Evolutionary conservation across 1,140 invertebrate genomes (phyloP), one percentile per base, ranked within the genome.

Genomic region (Prorops nasuta): DNA sequence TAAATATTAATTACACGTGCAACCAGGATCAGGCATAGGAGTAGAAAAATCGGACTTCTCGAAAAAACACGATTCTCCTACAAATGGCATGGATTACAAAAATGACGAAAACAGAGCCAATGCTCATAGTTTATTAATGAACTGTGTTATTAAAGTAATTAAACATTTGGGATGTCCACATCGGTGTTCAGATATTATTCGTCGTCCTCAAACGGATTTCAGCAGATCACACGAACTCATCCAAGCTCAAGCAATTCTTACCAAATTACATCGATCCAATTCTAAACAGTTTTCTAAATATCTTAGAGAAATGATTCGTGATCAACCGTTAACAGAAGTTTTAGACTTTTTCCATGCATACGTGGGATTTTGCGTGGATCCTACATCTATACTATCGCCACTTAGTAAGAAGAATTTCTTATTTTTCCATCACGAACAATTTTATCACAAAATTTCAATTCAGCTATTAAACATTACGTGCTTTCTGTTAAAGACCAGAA

Each of bases 301-400:
- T 54, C 76, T 98, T 12, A 82, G 85, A 49, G 82, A 88, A 35
- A 88, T 93, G 75, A 86, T 97, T 0, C 84, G 84, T 38, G 82
- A 81, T 3, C 85, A 89, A 21, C 83, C 89, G 0, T 76, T 98
- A 16, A 77, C 85, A 2, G 92, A 95, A 42, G 83, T 97, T 9
- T 71, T 99, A 2, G 95, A 98, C 63, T 92, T 97, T 65, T 88
- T 98, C 36, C 97, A 99, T 74, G 85, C 94, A 3, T 94, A 97
- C 63, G 83, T 97, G 31, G 94, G 93, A 14, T 98, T 95, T 72
- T 99, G 97, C 76, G 83, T 92, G 38, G 95, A 98, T 74, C 90
- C 92, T 19, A 85, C 85, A 51, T 85, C 86, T 3, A 78, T 93
- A 52, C 74, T 94, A 2, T 94, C 91, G 14, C 91, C 91, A 16